Evolutionary conservation across 2,797 vertebrate genomes (phyloP), one percentile per base, ranked within the genome.

Genomic region (Neosilurus mollespiculum): DNA sequence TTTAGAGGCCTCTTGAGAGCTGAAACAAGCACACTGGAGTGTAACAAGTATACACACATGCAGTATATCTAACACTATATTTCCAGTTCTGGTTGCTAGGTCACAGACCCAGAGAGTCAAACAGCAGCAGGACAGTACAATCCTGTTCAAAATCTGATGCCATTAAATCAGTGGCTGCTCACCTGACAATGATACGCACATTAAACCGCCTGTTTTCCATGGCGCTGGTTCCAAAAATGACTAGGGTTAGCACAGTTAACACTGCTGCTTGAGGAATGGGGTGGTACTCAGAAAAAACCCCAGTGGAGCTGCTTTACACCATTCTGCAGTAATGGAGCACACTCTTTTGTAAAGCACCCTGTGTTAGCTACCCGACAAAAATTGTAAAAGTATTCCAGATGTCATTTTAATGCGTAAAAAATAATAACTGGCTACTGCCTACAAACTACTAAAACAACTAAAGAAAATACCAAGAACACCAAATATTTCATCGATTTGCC

Each of bases 131-230:
- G 12, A 82, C 70, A 66, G 61, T 53, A 24, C n/a, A 22, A 12
- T 20, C 49, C 61, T 56, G 61, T 51, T 72, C 9, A 61, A 75
- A 78, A 62, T 67, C 80, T 9, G 79, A 85, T 61, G 9, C 20
- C 18, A 20, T n/a, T 16, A 78, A 67, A 61, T 61, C 10, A 34
- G 59, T 4, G 7, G 14, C 51, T 0, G 72, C 53, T 75, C 72
- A 75, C 53, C 30, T 61, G 30, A 76, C 73, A 76, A 20, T 24
- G 65, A 61, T 51, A 51, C 12, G 6, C 24, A 37, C 54, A 81
- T 37, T 72, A 56, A 83, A 75, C 61, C 82, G 82, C 70, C 59
- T 82, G 76, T 82, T 84, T 86, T 70, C 70, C 82, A n/a, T 69
- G 61, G 43, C 24, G 20, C 54, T 26, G 15, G 1, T 8, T 54